phyloP scores from a whole-genome alignment of 2,888 invertebrate genomes.

The Amaurobius ferox region DNA sequence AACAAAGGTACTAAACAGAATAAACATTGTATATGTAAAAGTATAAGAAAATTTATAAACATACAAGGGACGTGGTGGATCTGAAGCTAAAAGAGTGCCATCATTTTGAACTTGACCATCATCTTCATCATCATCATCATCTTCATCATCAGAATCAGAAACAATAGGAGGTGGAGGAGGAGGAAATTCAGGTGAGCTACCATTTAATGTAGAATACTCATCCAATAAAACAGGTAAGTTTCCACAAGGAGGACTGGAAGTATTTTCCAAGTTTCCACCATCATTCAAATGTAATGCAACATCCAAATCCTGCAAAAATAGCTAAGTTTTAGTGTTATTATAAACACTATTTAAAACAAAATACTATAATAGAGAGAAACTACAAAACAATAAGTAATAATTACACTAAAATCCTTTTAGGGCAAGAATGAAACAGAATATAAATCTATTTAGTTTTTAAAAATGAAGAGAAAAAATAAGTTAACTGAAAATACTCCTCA shows the following conservation, averaged over 20 bases:
- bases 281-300: constrained; percentile 97
- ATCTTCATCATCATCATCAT: constrained; percentile 75
- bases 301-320: constrained; percentile 88
- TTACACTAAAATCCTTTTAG: too few species aligned
- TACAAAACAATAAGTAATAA: too few species aligned
- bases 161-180: constrained; percentile 54
- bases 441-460: too few species aligned
- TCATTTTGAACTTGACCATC: constrained; percentile 87
- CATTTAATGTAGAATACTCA: constrained; percentile 69
- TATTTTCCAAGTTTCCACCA: constrained; percentile 83
- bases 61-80: constrained; percentile 95
- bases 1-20: too few species aligned
- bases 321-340: too few species aligned
- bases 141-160: constrained; percentile 75
- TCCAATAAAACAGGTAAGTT: constrained; percentile 32
- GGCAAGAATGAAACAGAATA: too few species aligned
- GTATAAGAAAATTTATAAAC: constrained; percentile 70
- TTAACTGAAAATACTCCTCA: too few species aligned
- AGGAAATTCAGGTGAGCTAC: constrained; percentile 70
- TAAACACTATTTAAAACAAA: too few species aligned
- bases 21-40: too few species aligned
- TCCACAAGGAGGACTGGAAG: constrained; percentile 47
- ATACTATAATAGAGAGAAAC: too few species aligned
- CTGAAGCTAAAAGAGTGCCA: constrained; percentile 95
- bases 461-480: too few species aligned